Percentiles rank a stretch among this genome's conserved stretches.
Evolutionary conservation across 2,797 vertebrate genomes (phyloP).

Genomic region (Lagorchestes hirsutus): DNA sequence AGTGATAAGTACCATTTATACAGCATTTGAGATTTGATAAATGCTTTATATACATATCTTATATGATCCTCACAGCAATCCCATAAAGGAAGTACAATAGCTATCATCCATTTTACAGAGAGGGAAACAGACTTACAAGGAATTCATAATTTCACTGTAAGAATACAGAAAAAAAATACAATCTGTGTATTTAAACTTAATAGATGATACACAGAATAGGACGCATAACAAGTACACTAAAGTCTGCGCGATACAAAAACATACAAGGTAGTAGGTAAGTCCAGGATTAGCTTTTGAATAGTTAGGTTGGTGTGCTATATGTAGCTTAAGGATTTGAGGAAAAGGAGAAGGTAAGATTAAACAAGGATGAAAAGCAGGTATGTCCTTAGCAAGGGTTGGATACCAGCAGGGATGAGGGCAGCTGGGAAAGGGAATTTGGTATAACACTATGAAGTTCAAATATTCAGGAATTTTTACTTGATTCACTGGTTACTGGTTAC

Average conservation of each 20-base stretch:
- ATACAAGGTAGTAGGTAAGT: neutral
- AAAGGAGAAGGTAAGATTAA: neutral
- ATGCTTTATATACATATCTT: neutral
- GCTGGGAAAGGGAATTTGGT: neutral
- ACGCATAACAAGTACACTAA: neutral
- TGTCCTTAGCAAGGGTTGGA: neutral
- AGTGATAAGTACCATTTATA: neutral
- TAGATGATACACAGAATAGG: conserved; percentile 39
- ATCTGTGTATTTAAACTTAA: conserved; percentile 3
- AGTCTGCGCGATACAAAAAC: neutral
- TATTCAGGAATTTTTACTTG: neutral
- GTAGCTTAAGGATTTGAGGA: neutral
- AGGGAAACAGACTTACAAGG: neutral
- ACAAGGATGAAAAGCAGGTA: neutral
- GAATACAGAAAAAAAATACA: conserved; percentile 51
- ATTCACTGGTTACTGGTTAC: neutral
- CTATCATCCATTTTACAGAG: conserved; percentile 55
- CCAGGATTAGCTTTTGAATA: neutral
- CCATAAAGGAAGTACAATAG: neutral
- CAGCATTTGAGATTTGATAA: neutral
- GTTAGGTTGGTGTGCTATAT: neutral
- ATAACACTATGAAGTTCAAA: neutral
- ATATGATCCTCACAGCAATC: neutral
- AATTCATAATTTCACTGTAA: conserved; percentile 42
- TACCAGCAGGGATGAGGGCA: neutral